phyloP scores from a whole-genome alignment of 2,113 vertebrate species.

The Galemys pyrenaicus region DNA sequence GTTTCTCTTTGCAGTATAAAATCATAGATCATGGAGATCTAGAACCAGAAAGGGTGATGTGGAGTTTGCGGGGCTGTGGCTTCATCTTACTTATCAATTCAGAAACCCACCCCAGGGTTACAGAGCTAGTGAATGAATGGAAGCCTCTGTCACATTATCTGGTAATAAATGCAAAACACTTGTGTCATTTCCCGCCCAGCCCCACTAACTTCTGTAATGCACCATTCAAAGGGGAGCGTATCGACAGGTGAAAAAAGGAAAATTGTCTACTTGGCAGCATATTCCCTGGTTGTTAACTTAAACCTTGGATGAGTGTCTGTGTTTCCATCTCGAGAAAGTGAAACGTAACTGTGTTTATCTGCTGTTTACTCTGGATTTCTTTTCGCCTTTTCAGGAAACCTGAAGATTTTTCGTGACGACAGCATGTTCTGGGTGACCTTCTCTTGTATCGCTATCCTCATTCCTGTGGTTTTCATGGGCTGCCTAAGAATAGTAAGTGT shows the following conservation, averaged over 20 bases:
- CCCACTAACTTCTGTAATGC: neutral
- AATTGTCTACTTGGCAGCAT: neutral
- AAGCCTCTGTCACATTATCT: neutral
- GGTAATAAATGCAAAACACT: neutral
- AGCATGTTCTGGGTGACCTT: conserved; percentile 94
- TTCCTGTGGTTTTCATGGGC: conserved; percentile 90
- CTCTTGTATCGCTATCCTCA: conserved; percentile 85
- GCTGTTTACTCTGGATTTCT: conserved; percentile 23
- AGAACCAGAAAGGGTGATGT: neutral
- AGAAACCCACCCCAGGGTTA: neutral
- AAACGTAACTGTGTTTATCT: neutral
- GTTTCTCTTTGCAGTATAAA: neutral
- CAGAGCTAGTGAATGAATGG: neutral
- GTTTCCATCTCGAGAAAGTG: neutral
- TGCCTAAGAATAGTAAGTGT: conserved; percentile 93
- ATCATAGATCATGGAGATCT: neutral
- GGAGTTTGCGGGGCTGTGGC: neutral
- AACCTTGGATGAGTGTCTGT: neutral
- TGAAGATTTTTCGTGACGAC: conserved; percentile 88
- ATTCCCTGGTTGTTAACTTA: neutral
- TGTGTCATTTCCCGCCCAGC: neutral
- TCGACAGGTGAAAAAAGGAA: neutral
- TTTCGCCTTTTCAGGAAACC: conserved; percentile 87
- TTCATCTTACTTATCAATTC: neutral
- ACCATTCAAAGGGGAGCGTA: neutral